Evolutionary conservation across 1,140 invertebrate genomes (phyloP).

Genomic region (Zeugodacus cucurbitae): DNA sequence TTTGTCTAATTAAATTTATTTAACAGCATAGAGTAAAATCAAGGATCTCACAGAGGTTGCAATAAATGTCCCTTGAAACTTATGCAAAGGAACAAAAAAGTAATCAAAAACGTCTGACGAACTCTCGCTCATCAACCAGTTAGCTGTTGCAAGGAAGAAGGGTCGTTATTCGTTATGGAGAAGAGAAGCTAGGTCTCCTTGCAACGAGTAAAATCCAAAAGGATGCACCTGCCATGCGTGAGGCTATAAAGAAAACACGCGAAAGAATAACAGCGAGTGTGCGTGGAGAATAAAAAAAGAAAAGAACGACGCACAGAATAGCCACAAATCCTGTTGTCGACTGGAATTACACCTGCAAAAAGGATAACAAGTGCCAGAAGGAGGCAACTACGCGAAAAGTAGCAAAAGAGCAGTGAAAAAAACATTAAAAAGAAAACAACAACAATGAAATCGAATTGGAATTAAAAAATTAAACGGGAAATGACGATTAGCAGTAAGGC

Average conservation of each 20-base stretch:
- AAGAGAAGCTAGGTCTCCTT: no score
- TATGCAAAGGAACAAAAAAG: background rate
- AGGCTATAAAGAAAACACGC: background rate
- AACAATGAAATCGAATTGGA: background rate
- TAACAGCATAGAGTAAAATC: no score
- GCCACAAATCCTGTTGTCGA: slow-evolving; percentile 22
- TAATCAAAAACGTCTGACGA: background rate
- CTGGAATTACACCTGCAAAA: slow-evolving; percentile 26
- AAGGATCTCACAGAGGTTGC: no score
- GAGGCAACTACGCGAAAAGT: background rate
- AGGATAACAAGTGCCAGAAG: background rate
- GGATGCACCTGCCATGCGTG: background rate
- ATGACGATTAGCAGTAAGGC: background rate
- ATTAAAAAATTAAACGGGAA: background rate
- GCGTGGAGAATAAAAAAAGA: background rate
- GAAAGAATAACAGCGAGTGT: background rate
- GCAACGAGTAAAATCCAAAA: background rate
- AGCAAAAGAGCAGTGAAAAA: background rate
- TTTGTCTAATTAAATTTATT: no score
- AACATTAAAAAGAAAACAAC: background rate
- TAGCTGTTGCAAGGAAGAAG: background rate
- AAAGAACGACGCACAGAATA: background rate
- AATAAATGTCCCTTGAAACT: no score
- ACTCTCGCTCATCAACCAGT: background rate
- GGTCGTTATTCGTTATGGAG: no score